These are phyloP conservation scores for Ormia ochracea DNA, from an alignment of 2,888 invertebrate genomes.

Conservation along the genomic window DNA sequence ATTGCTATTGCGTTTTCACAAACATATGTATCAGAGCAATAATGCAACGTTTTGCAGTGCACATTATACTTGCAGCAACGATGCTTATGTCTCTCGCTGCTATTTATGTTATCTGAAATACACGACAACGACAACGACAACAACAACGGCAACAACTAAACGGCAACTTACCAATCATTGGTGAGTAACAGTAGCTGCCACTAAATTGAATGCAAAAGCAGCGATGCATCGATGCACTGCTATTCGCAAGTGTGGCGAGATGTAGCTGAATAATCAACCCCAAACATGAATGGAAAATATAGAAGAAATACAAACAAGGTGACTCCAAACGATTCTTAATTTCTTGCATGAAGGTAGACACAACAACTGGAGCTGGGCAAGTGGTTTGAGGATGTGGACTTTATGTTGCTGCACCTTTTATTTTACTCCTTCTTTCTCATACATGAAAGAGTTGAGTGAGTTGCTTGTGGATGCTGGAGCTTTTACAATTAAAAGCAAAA, in stretches of 20 bases:
- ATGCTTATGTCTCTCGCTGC: conserved; percentile 14
- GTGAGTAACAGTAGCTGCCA: conserved; percentile 56
- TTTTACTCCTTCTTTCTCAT: neutral
- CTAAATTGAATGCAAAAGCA: conserved; percentile 35
- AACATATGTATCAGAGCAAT: neutral
- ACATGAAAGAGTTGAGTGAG: conserved; percentile 17
- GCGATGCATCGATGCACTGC: conserved; percentile 5
- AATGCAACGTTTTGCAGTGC: conserved; percentile 15
- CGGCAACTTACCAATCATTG: conserved; percentile 59
- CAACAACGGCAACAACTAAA: neutral
- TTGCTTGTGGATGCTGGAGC: conserved; percentile 49
- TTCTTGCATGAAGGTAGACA: conserved; percentile 28
- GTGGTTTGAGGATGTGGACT: conserved; percentile 54
- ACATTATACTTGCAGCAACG: conserved; percentile 17
- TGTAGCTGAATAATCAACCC: conserved; percentile 39
- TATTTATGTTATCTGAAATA: neutral
- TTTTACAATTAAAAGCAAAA: conserved; percentile 4
- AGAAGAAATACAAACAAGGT: conserved; percentile 12
- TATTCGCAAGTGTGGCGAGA: neutral
- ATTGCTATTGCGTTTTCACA: conserved; percentile 17
- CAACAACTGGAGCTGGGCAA: neutral
- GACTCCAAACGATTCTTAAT: conserved; percentile 1
- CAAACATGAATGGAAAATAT: conserved; percentile 34
- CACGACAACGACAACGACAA: neutral
- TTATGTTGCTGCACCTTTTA: conserved; percentile 31